phyloP scores from a whole-genome alignment of 2,113 vertebrate genomes.

The Carassius carassius region DNA sequence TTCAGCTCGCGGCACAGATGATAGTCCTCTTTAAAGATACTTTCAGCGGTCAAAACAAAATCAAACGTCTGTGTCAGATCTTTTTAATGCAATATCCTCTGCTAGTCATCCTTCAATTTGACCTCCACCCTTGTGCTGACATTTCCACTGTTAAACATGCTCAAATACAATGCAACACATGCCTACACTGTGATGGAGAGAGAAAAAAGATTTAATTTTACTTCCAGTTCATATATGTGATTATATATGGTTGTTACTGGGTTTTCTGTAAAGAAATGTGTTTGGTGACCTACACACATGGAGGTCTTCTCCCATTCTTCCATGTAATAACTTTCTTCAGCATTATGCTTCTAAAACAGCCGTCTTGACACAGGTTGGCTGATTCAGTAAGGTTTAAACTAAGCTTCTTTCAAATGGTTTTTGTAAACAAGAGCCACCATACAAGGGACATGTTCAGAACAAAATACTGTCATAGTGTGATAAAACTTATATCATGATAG shows the following conservation, averaged over 20 bases:
- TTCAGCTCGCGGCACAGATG: slow-evolving; percentile 4
- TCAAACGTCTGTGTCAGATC: slow-evolving; percentile 27
- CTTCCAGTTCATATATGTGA: not conserved
- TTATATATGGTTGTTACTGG: not conserved
- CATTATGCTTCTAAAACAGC: not conserved
- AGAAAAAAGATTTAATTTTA: not conserved
- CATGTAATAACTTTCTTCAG: not conserved
- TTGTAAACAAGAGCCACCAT: not conserved
- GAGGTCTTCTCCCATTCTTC: slow-evolving; percentile 10
- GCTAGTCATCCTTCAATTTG: slow-evolving; percentile 6
- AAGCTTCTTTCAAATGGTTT: not conserved
- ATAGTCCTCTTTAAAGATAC: slow-evolving; percentile 28
- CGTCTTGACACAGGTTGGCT: not conserved
- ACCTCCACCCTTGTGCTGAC: slow-evolving; percentile 7
- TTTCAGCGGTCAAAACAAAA: slow-evolving; percentile 34
- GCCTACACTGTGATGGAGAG: not conserved
- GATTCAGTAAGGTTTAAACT: not conserved
- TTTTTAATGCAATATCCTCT: not conserved
- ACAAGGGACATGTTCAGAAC: not conserved
- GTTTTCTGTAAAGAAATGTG: slow-evolving; percentile 2
- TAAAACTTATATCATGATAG: not conserved
- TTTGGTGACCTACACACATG: slow-evolving; percentile 11
- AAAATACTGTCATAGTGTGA: not conserved
- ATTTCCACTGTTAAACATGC: not conserved
- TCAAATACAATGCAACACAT: slow-evolving; percentile 1